These are phyloP conservation scores for Cottus gobio DNA, from an alignment of 2,113 vertebrate genomes.

Conservation along the genomic window DNA sequence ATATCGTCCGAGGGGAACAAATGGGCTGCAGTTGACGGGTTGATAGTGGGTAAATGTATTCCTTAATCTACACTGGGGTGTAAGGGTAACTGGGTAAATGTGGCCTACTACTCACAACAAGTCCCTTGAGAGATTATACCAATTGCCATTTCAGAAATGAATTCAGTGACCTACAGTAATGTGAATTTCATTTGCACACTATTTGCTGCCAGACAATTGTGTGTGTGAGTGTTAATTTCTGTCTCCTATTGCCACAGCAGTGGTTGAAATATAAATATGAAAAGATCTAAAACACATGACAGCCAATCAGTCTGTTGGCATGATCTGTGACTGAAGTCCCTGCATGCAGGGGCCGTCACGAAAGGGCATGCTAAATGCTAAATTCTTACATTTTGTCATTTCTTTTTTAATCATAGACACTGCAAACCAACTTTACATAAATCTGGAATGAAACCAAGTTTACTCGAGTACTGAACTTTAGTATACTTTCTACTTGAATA, in stretches of 20 bases:
- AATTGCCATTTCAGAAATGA: slow-evolving; percentile 93
- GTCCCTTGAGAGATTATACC: slow-evolving; percentile 87
- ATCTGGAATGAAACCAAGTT: neutral
- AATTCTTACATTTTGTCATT: neutral
- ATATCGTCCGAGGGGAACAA: slow-evolving; percentile 47
- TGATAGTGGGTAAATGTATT: slow-evolving; percentile 77
- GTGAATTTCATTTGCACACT: slow-evolving; percentile 86
- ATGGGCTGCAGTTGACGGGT: slow-evolving; percentile 51
- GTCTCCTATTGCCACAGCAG: neutral
- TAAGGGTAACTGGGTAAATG: slow-evolving; percentile 82
- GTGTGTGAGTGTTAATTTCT: neutral
- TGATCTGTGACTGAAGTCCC: neutral
- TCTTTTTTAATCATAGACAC: neutral
- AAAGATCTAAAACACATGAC: slow-evolving; percentile 12
- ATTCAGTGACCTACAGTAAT: slow-evolving; percentile 97
- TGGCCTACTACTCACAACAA: slow-evolving; percentile 81
- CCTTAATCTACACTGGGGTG: slow-evolving; percentile 82
- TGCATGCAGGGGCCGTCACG: neutral
- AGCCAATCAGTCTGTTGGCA: slow-evolving; percentile 9
- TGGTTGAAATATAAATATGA: slow-evolving; percentile 18
- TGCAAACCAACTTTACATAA: neutral
- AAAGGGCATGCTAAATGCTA: neutral
- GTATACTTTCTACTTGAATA: neutral
- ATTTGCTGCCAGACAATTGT: slow-evolving; percentile 72
- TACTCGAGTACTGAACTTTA: neutral